Evolutionary conservation across 92 coral and sea anemone genomes (phyloP).

Genomic region (Plumapathes pennacea): DNA sequence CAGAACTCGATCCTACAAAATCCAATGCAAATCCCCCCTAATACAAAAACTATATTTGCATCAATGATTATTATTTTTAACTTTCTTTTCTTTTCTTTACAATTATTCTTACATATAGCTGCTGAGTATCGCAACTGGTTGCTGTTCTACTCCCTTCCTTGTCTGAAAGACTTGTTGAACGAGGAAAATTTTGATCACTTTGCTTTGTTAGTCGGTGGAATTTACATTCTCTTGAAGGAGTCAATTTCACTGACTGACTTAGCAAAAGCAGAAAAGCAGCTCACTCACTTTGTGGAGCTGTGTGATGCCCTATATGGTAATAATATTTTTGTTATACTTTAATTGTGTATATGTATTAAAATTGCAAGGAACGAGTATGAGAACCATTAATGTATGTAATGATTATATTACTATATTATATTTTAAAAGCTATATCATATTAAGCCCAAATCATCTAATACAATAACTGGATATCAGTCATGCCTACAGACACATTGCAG

Average conservation of each 20-base stretch:
- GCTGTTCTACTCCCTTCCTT: slow-evolving; percentile 34
- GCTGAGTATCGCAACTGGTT: slow-evolving; percentile 52
- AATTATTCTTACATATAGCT: slow-evolving; percentile 5
- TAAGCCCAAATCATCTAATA: too few relatives aligned
- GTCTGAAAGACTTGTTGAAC: slow-evolving; percentile 36
- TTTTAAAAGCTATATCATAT: too few relatives aligned
- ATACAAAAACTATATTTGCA: too few relatives aligned
- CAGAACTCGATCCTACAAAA: too few relatives aligned
- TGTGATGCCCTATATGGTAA: slow-evolving; percentile 38
- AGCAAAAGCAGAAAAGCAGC: slow-evolving; percentile 21
- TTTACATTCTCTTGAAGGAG: slow-evolving; percentile 14
- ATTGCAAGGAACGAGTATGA: too few relatives aligned
- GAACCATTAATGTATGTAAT: neutral
- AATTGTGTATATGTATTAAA: neutral
- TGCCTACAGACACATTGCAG: too few relatives aligned
- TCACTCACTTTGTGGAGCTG: slow-evolving; percentile 51
- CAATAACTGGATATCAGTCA: too few relatives aligned
- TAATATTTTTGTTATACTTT: neutral
- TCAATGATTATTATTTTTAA: too few relatives aligned
- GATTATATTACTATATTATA: too few relatives aligned
- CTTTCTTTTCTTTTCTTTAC: too few relatives aligned
- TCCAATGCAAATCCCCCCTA: too few relatives aligned
- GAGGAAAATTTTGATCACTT: slow-evolving; percentile 41
- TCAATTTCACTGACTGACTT: slow-evolving; percentile 15
- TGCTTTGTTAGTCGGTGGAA: slow-evolving; percentile 44